phyloP scores from a whole-genome alignment of 2,113 vertebrate species.

The Morone saxatilis region DNA sequence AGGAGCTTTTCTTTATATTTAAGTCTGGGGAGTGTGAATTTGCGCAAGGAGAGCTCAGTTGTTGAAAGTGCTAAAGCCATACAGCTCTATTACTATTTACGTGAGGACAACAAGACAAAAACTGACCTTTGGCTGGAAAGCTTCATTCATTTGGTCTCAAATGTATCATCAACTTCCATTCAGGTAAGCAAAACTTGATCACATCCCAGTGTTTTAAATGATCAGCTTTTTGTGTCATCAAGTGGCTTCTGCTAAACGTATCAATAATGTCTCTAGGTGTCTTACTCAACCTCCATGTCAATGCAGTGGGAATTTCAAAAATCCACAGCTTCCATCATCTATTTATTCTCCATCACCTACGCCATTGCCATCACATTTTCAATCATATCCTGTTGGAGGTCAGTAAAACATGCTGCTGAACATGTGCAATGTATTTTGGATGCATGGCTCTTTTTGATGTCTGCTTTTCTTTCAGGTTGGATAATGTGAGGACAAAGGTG shows the following conservation, averaged over 20 bases:
- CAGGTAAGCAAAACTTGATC: conserved; percentile 73
- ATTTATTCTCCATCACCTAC: conserved; percentile 87
- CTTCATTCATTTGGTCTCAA: conserved; percentile 73
- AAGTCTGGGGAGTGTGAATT: conserved; percentile 80
- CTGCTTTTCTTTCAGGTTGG: conserved; percentile 72
- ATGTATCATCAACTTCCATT: conserved; percentile 32
- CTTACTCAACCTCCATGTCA: conserved; percentile 88
- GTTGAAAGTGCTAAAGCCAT: conserved; percentile 79
- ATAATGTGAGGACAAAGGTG: conserved; percentile 83
- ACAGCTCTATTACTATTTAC: conserved; percentile 83
- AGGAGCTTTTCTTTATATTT: conserved; percentile 71
- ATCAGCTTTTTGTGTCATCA: neutral
- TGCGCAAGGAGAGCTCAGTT: conserved; percentile 22
- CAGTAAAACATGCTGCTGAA: conserved; percentile 48
- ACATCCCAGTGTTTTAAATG: neutral
- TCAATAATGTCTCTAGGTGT: conserved; percentile 76
- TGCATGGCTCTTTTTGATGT: neutral
- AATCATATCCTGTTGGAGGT: conserved; percentile 89
- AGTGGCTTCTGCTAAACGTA: neutral
- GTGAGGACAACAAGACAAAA: conserved; percentile 43
- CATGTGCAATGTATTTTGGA: neutral
- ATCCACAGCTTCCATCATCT: conserved; percentile 80
- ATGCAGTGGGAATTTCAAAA: conserved; percentile 88
- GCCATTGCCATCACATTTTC: conserved; percentile 86
- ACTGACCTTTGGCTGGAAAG: conserved; percentile 80